phyloP scores from a whole-genome alignment of 2,888 invertebrate genomes.

The Yponomeuta sedellus region DNA sequence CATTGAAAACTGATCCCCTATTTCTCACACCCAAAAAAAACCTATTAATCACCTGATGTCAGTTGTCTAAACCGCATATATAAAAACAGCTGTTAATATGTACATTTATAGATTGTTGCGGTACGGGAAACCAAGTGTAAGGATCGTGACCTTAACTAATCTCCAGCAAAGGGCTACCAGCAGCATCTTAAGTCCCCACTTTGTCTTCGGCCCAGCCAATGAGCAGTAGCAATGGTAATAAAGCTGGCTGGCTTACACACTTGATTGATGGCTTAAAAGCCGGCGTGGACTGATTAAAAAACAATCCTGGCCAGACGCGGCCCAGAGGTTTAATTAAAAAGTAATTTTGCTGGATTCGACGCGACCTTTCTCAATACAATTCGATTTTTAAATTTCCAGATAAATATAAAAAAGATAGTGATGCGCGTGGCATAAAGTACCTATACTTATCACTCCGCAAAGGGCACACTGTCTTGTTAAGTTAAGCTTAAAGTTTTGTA shows the following conservation, averaged over 20 bases:
- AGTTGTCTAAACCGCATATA: no score
- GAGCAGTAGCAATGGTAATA: constrained; percentile 19
- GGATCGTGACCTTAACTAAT: neutral
- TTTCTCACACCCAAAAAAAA: no score
- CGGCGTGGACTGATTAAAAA: constrained; percentile 32
- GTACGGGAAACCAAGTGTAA: neutral
- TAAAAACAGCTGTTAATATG: no score
- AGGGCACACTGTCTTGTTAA: no score
- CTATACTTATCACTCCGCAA: no score
- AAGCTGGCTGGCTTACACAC: constrained; percentile 38
- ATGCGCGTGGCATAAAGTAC: no score
- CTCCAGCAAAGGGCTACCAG: neutral
- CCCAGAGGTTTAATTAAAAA: neutral
- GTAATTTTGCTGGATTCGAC: neutral
- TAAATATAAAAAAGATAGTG: no score
- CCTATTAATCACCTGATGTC: no score
- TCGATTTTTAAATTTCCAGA: neutral
- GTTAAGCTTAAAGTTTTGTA: no score
- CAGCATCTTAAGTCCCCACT: constrained; percentile 12
- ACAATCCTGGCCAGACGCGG: neutral
- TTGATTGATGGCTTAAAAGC: constrained; percentile 66
- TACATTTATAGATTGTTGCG: neutral
- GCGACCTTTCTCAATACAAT: neutral
- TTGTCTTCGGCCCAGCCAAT: constrained; percentile 14
- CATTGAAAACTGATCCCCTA: no score